Evolutionary conservation across 1,140 invertebrate genomes (phyloP).

Genomic region (Sycophila sp.): DNA sequence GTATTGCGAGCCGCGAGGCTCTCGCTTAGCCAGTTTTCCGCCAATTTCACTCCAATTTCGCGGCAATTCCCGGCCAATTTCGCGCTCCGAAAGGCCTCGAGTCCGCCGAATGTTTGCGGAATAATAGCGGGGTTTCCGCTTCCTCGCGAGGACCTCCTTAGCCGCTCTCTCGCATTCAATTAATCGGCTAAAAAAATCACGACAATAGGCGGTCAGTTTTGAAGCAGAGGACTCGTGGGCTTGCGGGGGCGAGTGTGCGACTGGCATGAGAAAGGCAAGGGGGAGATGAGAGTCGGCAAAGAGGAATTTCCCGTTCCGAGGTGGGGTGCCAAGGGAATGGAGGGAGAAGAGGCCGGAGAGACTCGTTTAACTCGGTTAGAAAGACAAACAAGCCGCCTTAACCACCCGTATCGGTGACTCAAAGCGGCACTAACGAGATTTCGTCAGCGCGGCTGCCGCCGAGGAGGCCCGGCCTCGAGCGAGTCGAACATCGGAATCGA

Average conservation of each 20-base stretch:
- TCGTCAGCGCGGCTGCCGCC: slow-evolving; percentile 13
- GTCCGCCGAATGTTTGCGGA: too few species aligned
- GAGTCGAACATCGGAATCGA: neutral
- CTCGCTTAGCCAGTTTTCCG: too few species aligned
- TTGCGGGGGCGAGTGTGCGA: neutral
- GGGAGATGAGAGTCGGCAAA: slow-evolving; percentile 16
- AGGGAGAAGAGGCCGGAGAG: neutral
- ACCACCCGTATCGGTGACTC: slow-evolving; percentile 46
- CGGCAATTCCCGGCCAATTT: neutral
- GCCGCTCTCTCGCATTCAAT: slow-evolving; percentile 17
- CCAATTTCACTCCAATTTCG: too few species aligned
- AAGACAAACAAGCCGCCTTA: slow-evolving; percentile 52
- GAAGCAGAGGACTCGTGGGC: neutral
- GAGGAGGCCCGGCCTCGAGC: neutral
- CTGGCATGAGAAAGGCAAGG: slow-evolving; percentile 6
- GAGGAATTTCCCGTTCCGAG: slow-evolving; percentile 13
- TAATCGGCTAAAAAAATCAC: slow-evolving; percentile 19
- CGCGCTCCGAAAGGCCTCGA: neutral
- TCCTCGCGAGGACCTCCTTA: neutral
- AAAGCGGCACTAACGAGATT: slow-evolving; percentile 49
- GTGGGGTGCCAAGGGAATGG: slow-evolving; percentile 2
- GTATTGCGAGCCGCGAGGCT: too few species aligned
- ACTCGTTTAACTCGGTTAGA: slow-evolving; percentile 50
- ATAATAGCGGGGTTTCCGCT: too few species aligned
- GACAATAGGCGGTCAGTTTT: too few species aligned